Evolutionary conservation across 1,140 invertebrate species (phyloP).

Genomic region (Bombus picipes): DNA sequence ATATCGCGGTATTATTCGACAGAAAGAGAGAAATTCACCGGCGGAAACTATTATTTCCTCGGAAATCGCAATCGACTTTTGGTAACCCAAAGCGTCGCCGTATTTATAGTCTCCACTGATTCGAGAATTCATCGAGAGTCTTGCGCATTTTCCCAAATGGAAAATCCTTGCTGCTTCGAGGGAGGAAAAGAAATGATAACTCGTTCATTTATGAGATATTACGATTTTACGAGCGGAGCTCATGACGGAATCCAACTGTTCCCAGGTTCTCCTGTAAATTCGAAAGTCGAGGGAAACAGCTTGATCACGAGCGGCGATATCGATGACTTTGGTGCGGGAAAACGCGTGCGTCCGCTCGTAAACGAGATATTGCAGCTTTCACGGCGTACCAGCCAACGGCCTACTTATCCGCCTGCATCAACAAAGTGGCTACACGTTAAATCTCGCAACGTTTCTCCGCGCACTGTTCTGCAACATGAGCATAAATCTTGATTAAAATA

Average conservation of each 20-base stretch:
- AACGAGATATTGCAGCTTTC: slow-evolving; percentile 58
- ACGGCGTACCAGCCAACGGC: neutral
- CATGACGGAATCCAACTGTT: neutral
- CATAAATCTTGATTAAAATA: slow-evolving; percentile 25
- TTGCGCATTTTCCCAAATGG: neutral
- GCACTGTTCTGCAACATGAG: no score
- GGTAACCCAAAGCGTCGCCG: neutral
- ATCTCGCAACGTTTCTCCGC: neutral
- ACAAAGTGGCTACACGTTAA: neutral
- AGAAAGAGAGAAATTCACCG: no score
- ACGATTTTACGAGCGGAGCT: neutral
- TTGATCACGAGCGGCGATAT: slow-evolving; percentile 70
- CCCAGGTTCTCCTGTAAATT: neutral
- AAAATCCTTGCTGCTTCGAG: neutral
- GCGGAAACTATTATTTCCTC: neutral
- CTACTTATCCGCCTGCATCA: slow-evolving; percentile 1
- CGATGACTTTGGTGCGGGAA: slow-evolving; percentile 65
- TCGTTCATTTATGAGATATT: neutral
- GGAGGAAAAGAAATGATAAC: neutral
- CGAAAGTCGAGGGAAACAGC: slow-evolving; percentile 32
- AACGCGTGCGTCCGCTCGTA: slow-evolving; percentile 37
- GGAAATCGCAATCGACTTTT: slow-evolving; percentile 6
- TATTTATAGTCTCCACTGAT: neutral
- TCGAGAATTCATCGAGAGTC: neutral
- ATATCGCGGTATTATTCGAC: neutral